Conservation (phyloP, 2,888 invertebrate genomes). For the Opisthograptis luteolata region DNA sequence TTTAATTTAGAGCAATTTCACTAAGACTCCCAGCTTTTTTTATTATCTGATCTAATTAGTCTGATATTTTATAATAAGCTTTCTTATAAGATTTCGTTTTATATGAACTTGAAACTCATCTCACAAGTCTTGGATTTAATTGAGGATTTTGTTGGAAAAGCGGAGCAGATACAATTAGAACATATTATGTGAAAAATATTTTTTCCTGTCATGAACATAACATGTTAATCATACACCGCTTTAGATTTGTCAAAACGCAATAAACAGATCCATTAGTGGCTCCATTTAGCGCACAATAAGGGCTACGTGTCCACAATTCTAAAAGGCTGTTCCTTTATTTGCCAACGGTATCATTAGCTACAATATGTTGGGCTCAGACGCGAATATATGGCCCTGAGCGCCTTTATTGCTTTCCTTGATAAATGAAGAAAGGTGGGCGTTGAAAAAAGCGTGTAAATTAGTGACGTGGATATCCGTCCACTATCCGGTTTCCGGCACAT, state of each 20-base stretch:
- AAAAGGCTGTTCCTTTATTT: conserved; percentile 61
- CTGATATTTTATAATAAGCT: too few relatives aligned
- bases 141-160: too few relatives aligned
- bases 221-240: conserved; percentile 13
- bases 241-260: conserved; percentile 50
- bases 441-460: conserved; percentile 35
- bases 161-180: too few relatives aligned
- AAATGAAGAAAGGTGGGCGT: conserved; percentile 59
- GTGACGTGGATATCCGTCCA: conserved; percentile 1
- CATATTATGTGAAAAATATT: too few relatives aligned
- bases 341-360: conserved; percentile 64
- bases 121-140: too few relatives aligned
- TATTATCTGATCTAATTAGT: too few relatives aligned
- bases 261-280: conserved; percentile 50
- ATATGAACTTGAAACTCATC: too few relatives aligned
- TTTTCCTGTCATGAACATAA: not conserved
- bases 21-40: too few relatives aligned
- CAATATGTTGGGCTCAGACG: conserved; percentile 56
- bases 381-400: conserved; percentile 58
- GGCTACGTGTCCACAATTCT: conserved; percentile 55
- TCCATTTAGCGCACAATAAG: conserved; percentile 39
- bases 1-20: too few relatives aligned
- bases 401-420: conserved; percentile 69
- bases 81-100: too few relatives aligned
- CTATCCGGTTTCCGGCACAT: conserved; percentile 2